Conservation (phyloP, 2,797 vertebrate genomes). For the Argyrosomus regius region DNA sequence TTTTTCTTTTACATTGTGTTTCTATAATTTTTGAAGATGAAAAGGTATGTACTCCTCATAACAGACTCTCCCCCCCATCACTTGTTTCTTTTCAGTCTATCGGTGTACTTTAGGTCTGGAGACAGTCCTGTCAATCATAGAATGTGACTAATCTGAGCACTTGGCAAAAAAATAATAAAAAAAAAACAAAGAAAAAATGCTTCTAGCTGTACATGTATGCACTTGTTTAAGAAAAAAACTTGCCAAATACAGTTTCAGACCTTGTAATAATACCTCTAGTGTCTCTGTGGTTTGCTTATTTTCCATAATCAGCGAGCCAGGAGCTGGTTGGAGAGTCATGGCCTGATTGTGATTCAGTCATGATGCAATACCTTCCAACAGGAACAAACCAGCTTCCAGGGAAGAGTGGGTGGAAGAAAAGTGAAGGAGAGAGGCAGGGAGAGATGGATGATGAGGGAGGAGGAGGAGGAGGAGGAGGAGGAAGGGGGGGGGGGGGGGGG, state of each 20-base stretch:
- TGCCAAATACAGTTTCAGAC: slow-evolving; percentile 98
- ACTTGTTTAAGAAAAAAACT: slow-evolving; percentile 89
- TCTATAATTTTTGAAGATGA: slow-evolving; percentile 68
- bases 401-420: slow-evolving; percentile 32
- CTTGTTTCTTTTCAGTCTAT: slow-evolving; percentile 71
- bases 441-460: not conserved
- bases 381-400: slow-evolving; percentile 60
- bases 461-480: not conserved
- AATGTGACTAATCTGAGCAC: slow-evolving; percentile 96
- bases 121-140: slow-evolving; percentile 92
- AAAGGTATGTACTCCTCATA: slow-evolving; percentile 51
- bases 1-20: slow-evolving; percentile 64
- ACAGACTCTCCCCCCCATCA: slow-evolving; percentile 12
- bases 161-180: slow-evolving; percentile 84
- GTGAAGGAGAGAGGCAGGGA: slow-evolving; percentile 4
- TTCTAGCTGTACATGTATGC: slow-evolving; percentile 97
- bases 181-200: slow-evolving; percentile 83
- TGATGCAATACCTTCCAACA: slow-evolving; percentile 70
- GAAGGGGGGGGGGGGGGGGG: not conserved
- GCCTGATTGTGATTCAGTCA: slow-evolving; percentile 64
- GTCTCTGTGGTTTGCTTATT: slow-evolving; percentile 83
- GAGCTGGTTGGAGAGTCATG: slow-evolving; percentile 12
- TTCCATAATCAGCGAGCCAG: not conserved
- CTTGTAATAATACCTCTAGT: slow-evolving; percentile 91
- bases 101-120: slow-evolving; percentile 89